Evolutionary conservation across 2,888 invertebrate species (phyloP).

Genomic region (Epirrhoe tristata): DNA sequence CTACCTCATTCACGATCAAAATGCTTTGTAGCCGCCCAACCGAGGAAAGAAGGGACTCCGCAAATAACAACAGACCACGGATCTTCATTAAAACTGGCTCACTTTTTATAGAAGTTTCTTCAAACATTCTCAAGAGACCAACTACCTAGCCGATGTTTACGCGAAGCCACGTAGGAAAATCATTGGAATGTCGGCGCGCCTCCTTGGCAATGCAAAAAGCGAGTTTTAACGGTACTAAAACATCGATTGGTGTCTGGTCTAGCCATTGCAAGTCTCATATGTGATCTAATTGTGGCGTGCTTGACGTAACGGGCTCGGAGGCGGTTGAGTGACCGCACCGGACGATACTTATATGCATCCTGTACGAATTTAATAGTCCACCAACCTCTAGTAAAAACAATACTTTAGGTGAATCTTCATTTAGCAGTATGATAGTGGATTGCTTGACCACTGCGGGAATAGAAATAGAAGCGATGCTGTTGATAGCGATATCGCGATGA

Average conservation of each 20-base stretch:
- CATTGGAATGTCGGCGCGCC: slow-evolving; percentile 60
- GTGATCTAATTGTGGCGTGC: slow-evolving; percentile 82
- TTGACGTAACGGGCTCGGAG: slow-evolving; percentile 79
- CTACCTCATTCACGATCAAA: neutral
- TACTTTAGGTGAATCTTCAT: slow-evolving; percentile 59
- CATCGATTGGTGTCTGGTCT: slow-evolving; percentile 74
- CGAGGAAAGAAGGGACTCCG: neutral
- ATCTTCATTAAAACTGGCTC: slow-evolving; percentile 18
- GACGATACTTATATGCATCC: slow-evolving; percentile 71
- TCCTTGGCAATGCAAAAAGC: slow-evolving; percentile 61
- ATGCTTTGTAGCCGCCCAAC: slow-evolving; percentile 10
- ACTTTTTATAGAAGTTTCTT: slow-evolving; percentile 19
- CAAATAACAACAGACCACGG: slow-evolving; percentile 18
- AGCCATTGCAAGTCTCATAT: slow-evolving; percentile 72
- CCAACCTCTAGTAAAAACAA: slow-evolving; percentile 52
- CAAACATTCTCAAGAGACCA: slow-evolving; percentile 19
- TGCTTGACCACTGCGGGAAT: slow-evolving; percentile 60
- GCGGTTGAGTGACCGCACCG: slow-evolving; percentile 81
- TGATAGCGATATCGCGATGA: slow-evolving; percentile 52
- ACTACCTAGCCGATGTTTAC: slow-evolving; percentile 47
- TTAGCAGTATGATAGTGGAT: slow-evolving; percentile 61
- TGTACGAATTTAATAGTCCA: slow-evolving; percentile 62
- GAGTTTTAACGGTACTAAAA: slow-evolving; percentile 78
- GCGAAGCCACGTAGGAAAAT: slow-evolving; percentile 54
- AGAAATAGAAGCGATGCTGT: slow-evolving; percentile 59